Evolutionary conservation across 2,113 vertebrate species (phyloP).

Genomic region (Papio anubis): DNA sequence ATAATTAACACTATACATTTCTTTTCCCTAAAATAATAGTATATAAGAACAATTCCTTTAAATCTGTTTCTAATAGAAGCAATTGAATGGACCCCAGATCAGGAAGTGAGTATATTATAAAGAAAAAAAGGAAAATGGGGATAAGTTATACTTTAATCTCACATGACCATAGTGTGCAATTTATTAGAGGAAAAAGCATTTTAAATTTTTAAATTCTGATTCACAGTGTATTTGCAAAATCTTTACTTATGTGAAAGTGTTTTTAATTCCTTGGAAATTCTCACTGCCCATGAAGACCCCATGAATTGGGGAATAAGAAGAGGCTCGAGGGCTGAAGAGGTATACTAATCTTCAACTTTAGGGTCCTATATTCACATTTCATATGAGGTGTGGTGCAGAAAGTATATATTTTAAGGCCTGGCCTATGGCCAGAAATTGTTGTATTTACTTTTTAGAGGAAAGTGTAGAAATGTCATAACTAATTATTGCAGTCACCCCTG

Average conservation of each 20-base stretch:
- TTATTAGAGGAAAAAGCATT: constrained; percentile 55
- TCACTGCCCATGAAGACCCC: constrained; percentile 65
- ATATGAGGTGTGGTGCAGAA: constrained; percentile 40
- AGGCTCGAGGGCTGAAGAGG: constrained; percentile 46
- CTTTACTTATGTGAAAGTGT: constrained; percentile 55
- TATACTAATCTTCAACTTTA: constrained; percentile 63
- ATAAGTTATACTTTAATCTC: constrained; percentile 26
- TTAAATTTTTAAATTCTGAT: constrained; percentile 61
- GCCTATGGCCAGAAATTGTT: constrained; percentile 22
- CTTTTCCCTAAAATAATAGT: constrained; percentile 54
- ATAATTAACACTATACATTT: constrained; percentile 49
- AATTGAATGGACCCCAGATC: constrained; percentile 33
- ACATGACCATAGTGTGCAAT: constrained; percentile 48
- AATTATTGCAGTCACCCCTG: constrained; percentile 58
- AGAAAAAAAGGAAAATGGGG: background rate
- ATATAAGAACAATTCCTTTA: constrained; percentile 55
- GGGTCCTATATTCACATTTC: constrained; percentile 50
- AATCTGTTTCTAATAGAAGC: constrained; percentile 53
- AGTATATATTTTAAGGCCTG: constrained; percentile 26
- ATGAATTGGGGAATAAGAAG: constrained; percentile 73
- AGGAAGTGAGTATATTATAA: constrained; percentile 54
- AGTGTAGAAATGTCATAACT: constrained; percentile 72
- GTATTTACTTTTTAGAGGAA: constrained; percentile 65
- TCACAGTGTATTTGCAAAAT: constrained; percentile 62
- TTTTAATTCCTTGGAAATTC: constrained; percentile 62